Evolutionary conservation across 2,797 vertebrate species (phyloP), one percentile per base, ranked within the genome.

Genomic region (Pipistrellus pygmaeus): DNA sequence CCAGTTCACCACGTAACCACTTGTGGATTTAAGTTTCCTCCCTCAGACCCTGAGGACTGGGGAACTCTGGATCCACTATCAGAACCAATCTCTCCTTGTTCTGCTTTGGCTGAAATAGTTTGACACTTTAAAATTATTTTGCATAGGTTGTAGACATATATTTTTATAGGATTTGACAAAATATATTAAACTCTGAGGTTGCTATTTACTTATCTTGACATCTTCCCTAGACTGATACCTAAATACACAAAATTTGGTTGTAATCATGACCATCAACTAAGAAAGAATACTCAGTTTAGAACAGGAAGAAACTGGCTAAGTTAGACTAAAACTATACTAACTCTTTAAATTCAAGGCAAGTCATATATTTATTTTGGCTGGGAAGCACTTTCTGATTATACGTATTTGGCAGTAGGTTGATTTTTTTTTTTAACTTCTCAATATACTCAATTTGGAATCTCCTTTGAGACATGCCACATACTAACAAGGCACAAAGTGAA

Each of bases 81-180:
- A 86, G 89, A 73, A 68, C 68, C 13, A 69, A n/a, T 69, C 46
- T 90, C 32, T 64, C 85, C 73, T 51, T 32, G n/a, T 46, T 85
- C 46, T 68, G 71, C 73, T 83, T 69, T 17, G 25, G 30, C 48
- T 72, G 27, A 93, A 72, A 89, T 9, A 17, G 51, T 51, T 75
- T 92, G 77, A 7, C 68, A 83, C 72, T 94, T 92, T 85, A 17
- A 92, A 90, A 82, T 69, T 77, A 86, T 57, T 88, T 91, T 87
- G 62, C 57, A 62, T 44, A n/a, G 27, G 6, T 75, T 83, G 13
- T 35, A 66, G 17, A 88, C 30, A 93, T 14, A 82, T 8, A 73
- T 30, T 32, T 25, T 21, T 41, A 64, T 5, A 75, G n/a, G 60
- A 96, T 88, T 85, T 93, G 69, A 80, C 72, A 92, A 86, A 93